Conservation (phyloP, 2,888 invertebrate genomes). For the Lacanobia wlatinum region DNA sequence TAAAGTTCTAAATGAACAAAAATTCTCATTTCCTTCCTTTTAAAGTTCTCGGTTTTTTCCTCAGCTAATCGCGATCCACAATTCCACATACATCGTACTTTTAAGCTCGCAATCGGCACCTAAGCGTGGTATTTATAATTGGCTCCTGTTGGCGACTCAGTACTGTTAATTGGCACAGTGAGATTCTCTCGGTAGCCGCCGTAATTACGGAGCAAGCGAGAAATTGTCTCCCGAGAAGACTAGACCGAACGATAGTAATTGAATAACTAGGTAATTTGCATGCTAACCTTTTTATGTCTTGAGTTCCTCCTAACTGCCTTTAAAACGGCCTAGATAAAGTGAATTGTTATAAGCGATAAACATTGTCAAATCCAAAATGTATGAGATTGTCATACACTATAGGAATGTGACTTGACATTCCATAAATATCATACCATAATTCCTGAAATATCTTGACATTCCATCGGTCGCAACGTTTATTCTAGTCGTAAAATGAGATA, state of each 20-base stretch:
- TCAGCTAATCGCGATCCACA: conserved; percentile 18
- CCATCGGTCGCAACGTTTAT: not conserved
- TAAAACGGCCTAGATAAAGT: no score
- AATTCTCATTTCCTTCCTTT: conserved; percentile 37
- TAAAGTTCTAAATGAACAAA: conserved; percentile 17
- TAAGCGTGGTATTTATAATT: conserved; percentile 72
- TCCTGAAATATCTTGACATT: no score
- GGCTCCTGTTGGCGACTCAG: conserved; percentile 64
- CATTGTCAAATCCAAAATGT: no score
- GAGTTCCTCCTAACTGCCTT: not conserved
- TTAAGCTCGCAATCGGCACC: conserved; percentile 57
- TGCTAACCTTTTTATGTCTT: conserved; percentile 17
- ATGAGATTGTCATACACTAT: no score
- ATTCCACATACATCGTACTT: conserved; percentile 26
- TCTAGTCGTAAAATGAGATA: no score
- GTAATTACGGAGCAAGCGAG: conserved; percentile 69
- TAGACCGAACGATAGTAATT: conserved; percentile 39
- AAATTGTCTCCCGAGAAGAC: conserved; percentile 58
- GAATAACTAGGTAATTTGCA: conserved; percentile 52
- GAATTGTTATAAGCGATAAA: no score
- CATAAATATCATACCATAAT: no score
- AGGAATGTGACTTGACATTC: no score
- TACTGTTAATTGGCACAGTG: conserved; percentile 74
- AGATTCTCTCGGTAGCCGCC: conserved; percentile 69
- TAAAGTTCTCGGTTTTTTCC: conserved; percentile 35